These are phyloP conservation scores for Anomalospiza imberbis DNA, from an alignment of 2,797 vertebrate species.

Conservation along the genomic window DNA sequence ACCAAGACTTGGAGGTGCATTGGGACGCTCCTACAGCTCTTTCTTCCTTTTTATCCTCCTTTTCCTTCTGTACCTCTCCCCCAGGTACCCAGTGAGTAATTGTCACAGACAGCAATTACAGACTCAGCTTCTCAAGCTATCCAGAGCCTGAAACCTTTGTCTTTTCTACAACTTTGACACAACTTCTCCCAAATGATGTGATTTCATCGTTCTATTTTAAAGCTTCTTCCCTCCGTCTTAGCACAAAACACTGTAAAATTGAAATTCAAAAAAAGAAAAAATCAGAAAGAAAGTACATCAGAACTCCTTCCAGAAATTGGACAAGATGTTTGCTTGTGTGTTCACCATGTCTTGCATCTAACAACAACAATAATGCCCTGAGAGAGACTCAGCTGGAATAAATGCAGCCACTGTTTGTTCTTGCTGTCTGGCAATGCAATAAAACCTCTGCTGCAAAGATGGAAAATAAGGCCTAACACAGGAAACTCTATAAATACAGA, in stretches of 20 bases:
- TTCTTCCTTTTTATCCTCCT: not conserved
- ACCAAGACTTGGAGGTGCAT: not conserved
- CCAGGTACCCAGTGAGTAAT: not conserved
- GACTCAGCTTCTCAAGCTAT: not conserved
- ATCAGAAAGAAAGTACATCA: not conserved
- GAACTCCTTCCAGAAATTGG: not conserved
- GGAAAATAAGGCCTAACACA: conserved; percentile 17
- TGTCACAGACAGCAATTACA: not conserved
- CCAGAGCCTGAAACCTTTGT: not conserved
- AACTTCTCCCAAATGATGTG: not conserved
- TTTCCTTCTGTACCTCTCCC: not conserved
- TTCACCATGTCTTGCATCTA: not conserved
- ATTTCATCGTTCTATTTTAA: not conserved
- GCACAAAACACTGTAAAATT: not conserved
- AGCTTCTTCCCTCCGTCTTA: not conserved
- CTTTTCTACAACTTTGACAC: not conserved
- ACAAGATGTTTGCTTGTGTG: not conserved
- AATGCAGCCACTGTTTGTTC: conserved; percentile 15
- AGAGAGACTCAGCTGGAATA: not conserved
- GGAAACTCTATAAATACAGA: conserved; percentile 8
- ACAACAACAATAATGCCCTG: not conserved
- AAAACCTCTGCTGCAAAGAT: not conserved
- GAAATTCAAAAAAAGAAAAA: too few relatives aligned
- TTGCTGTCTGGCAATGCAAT: not conserved
- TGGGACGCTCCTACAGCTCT: not conserved